A percentile compares a stretch with the other conserved stretches of the same genome.
Evolutionary conservation across 2,113 vertebrate genomes (phyloP).

Genomic region (Amblyopsis rosae): DNA sequence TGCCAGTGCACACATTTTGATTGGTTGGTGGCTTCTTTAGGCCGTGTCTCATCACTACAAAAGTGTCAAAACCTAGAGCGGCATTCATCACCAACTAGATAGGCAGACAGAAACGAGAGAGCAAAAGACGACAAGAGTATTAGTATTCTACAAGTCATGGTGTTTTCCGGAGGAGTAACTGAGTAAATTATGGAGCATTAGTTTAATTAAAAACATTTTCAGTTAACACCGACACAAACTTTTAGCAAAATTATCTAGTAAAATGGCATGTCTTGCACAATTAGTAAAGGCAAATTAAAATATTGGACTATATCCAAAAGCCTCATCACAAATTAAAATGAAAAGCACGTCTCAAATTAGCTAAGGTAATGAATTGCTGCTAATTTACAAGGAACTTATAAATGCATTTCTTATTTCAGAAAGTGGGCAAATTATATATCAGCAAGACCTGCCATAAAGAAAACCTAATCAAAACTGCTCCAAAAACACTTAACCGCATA

Average conservation of each 20-base stretch:
- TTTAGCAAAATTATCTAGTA: conserved; percentile 17
- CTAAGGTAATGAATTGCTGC: conserved; percentile 19
- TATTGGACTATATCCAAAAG: neutral
- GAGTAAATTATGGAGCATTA: neutral
- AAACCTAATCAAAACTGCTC: conserved; percentile 32
- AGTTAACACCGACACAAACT: neutral
- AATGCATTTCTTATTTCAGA: conserved; percentile 13
- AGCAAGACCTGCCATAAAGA: conserved; percentile 8
- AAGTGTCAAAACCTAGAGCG: conserved; percentile 96
- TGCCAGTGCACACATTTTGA: conserved; percentile 29
- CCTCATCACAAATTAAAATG: conserved; percentile 6
- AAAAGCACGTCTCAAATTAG: conserved; percentile 6
- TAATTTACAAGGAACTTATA: conserved; percentile 17
- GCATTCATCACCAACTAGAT: conserved; percentile 91
- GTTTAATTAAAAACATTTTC: conserved; percentile 1
- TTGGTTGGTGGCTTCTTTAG: conserved; percentile 82
- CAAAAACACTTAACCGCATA: conserved; percentile 15
- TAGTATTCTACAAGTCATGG: neutral
- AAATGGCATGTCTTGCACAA: conserved; percentile 17
- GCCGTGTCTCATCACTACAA: conserved; percentile 97
- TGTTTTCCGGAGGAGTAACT: conserved; percentile 9
- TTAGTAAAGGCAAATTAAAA: neutral
- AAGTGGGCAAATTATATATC: conserved; percentile 23
- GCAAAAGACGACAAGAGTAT: conserved; percentile 3
- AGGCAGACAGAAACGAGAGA: conserved; percentile 37